phyloP scores from a whole-genome alignment of 2,797 vertebrate genomes.

The Oryzias sinensis region DNA sequence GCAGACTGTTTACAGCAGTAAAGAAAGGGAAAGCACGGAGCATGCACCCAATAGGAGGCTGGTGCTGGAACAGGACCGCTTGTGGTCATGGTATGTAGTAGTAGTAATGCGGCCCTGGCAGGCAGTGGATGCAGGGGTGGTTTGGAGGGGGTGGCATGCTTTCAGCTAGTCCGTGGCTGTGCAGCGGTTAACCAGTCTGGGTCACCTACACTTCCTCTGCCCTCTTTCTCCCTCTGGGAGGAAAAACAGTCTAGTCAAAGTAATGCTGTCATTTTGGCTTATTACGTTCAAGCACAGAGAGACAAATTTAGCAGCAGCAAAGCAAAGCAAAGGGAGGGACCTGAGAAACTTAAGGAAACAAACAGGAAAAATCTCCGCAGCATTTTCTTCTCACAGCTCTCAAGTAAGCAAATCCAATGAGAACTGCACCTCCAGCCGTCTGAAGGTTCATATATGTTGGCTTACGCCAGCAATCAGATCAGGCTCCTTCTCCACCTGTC shows the following conservation, averaged over 20 bases:
- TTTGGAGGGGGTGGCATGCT: conserved; percentile 65
- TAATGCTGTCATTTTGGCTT: conserved; percentile 84
- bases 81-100: conserved; percentile 69
- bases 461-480: conserved; percentile 75
- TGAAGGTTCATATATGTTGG: conserved; percentile 77
- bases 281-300: conserved; percentile 65
- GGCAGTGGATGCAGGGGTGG: conserved; percentile 56
- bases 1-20: conserved; percentile 68
- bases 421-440: conserved; percentile 53
- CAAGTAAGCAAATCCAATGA: conserved; percentile 65
- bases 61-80: conserved; percentile 51
- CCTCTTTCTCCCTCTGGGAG: conserved; percentile 64
- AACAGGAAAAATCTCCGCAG: conserved; percentile 69
- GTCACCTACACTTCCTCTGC: conserved; percentile 83
- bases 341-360: conserved; percentile 66
- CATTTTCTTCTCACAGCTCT: conserved; percentile 44
- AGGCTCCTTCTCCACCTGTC: conserved; percentile 42
- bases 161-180: conserved; percentile 57
- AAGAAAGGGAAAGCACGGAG: conserved; percentile 44
- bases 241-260: conserved; percentile 86
- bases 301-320: conserved; percentile 79
- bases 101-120: conserved; percentile 69
- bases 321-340: conserved; percentile 67
- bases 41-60: conserved; percentile 43
- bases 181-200: conserved; percentile 75